Evolutionary conservation across 2,797 vertebrate species (phyloP).

Genomic region (Aplochiton taeniatus): DNA sequence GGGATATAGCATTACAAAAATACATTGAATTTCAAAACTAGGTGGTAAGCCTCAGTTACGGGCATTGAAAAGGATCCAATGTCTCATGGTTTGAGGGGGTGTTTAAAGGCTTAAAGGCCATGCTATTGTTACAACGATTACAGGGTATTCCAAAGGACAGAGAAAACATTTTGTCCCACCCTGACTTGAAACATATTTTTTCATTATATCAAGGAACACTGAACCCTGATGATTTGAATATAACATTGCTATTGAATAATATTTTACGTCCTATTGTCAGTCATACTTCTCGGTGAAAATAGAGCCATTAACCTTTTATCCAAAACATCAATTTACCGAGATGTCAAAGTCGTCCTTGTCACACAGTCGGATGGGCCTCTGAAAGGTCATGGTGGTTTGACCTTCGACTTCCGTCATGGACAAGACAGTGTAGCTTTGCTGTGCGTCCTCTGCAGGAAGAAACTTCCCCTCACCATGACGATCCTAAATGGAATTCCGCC

Average conservation of each 20-base stretch:
- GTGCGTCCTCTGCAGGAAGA: conserved; percentile 63
- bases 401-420: conserved; percentile 63
- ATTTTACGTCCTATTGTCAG: no score
- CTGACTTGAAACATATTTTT: background rate
- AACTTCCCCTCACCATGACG: conserved; percentile 58
- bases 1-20: conserved; percentile 3
- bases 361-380: conserved; percentile 62
- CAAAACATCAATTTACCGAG: conserved; percentile 60
- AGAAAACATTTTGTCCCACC: background rate
- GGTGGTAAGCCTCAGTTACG: background rate
- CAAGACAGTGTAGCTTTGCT: conserved; percentile 78
- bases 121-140: background rate
- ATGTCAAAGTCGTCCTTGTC: conserved; percentile 76
- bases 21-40: background rate
- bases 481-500: conserved; percentile 72
- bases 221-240: background rate
- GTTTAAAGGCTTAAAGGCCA: background rate
- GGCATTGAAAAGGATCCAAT: background rate
- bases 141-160: no score
- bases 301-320: no score
- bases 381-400: conserved; percentile 76
- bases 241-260: no score
- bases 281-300: no score
- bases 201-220: background rate
- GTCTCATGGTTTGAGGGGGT: background rate